Evolutionary conservation across 2,797 vertebrate species (phyloP), one percentile per base, ranked within the genome.

Genomic region (Peromyscus melanophrys): DNA sequence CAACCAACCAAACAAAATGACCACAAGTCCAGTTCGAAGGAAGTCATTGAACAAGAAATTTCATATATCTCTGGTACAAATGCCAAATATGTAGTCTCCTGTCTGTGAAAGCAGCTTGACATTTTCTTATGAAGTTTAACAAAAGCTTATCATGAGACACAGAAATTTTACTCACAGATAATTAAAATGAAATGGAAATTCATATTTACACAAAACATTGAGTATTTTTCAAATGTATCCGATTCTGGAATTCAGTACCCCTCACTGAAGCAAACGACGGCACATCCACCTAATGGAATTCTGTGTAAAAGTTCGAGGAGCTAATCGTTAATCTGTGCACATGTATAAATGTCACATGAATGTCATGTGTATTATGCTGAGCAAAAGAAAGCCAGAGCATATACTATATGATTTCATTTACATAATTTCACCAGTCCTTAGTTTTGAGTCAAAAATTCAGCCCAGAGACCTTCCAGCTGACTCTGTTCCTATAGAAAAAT

Each of bases 371-470:
- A 21, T 84, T 65, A 34, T 34, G 17, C 19, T 67, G 67, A 7
- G 40, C 1, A 65, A n/a, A 85, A 49, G 17, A 3, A 49, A 85
- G 63, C 43, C 63, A 9, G 3, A 49, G 29, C 0, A 49, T n/a
- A 67, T n/a, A 67, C 31, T 85, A 49, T n/a, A 65, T 67, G 19
- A 85, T 21, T 23, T 85, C 3, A 46, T 85, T 65, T 67, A 34
- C 21, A 49, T 23, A 63, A 34, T 49, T 65, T 34, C 40, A 84
- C 10, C 23, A 49, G 61, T 46, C 0, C 46, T 55, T 43, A 87
- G 75, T 69, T 95, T 94, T 34, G 65, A 75, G 34, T 59, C 14
- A 92, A 31, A 92, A 83, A 89, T 21, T 10, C 69, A 81, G 31
- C 1, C 27, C 14, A 81, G 40, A 94, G 34, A 80, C 85, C 6